phyloP scores from a whole-genome alignment of 2,113 vertebrate genomes.

The Rhegmatorhina hoffmannsi region DNA sequence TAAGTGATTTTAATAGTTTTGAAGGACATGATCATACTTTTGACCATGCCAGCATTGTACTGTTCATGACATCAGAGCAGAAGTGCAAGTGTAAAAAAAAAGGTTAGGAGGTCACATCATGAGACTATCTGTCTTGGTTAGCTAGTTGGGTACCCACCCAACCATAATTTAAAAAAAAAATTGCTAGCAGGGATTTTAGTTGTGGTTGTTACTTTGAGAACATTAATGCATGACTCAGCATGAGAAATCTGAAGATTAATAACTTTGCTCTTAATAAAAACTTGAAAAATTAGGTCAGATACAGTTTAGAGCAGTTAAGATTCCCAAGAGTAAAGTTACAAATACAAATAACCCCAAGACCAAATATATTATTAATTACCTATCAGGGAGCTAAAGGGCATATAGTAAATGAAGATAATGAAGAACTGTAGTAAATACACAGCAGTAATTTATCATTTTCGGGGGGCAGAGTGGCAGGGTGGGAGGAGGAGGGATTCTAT shows the following conservation, averaged over 20 bases:
- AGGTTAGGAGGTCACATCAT: neutral
- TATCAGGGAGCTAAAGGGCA: constrained; percentile 12
- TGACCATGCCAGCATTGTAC: neutral
- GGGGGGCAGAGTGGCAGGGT: accelerated
- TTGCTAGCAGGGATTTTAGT: neutral
- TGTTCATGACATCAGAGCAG: neutral
- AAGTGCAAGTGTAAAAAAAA: neutral
- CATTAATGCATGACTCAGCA: neutral
- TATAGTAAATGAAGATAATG: neutral
- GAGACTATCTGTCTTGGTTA: neutral
- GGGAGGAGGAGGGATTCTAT: neutral
- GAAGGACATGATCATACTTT: neutral
- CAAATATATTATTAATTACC: constrained; percentile 7
- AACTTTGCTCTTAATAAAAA: constrained; percentile 10
- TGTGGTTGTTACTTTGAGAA: constrained; percentile 34
- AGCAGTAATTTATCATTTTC: neutral
- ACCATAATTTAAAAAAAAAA: neutral
- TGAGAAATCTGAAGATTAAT: constrained; percentile 29
- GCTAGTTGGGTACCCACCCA: neutral
- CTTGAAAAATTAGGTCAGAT: constrained; percentile 36
- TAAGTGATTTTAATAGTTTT: neutral
- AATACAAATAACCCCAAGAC: neutral
- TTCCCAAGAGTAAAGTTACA: neutral
- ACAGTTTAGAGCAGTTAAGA: neutral
- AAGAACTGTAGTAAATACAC: neutral